phyloP scores from a whole-genome alignment of 1,140 invertebrate species.

The Aporrectodea caliginosa region DNA sequence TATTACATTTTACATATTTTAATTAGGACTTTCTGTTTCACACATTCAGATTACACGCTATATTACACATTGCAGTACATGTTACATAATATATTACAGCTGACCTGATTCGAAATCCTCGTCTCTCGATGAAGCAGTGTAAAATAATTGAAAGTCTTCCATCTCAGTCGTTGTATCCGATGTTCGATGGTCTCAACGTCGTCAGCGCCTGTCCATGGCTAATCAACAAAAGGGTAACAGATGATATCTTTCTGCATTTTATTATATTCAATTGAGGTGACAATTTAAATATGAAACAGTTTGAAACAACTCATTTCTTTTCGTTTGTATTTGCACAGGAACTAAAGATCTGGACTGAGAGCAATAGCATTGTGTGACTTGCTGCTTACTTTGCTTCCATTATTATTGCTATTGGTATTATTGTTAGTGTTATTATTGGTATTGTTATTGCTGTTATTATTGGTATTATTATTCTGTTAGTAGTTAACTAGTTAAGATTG shows the following conservation, averaged over 20 bases:
- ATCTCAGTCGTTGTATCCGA: conserved; percentile 69
- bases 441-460: too few species aligned
- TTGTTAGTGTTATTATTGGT: too few species aligned
- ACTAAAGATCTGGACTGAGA: too few species aligned
- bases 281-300: too few species aligned
- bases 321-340: too few species aligned
- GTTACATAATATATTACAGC: not conserved
- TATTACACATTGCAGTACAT: not conserved
- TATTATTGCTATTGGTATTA: too few species aligned
- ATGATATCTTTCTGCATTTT: conserved; percentile 1
- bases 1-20: not conserved
- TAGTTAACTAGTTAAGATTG: too few species aligned
- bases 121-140: conserved; percentile 47
- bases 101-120: conserved; percentile 7
- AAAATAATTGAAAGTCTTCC: conserved; percentile 60
- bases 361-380: too few species aligned
- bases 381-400: too few species aligned
- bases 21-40: not conserved
- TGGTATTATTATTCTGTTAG: too few species aligned
- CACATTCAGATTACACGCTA: not conserved
- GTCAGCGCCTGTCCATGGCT: conserved; percentile 84
- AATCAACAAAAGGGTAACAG: conserved; percentile 70
- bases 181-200: conserved; percentile 85
- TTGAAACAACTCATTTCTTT: too few species aligned
- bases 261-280: too few species aligned